These are phyloP conservation scores for Fissipunctia ypsillon DNA, from an alignment of 2,888 invertebrate species.

Conservation along the genomic window DNA sequence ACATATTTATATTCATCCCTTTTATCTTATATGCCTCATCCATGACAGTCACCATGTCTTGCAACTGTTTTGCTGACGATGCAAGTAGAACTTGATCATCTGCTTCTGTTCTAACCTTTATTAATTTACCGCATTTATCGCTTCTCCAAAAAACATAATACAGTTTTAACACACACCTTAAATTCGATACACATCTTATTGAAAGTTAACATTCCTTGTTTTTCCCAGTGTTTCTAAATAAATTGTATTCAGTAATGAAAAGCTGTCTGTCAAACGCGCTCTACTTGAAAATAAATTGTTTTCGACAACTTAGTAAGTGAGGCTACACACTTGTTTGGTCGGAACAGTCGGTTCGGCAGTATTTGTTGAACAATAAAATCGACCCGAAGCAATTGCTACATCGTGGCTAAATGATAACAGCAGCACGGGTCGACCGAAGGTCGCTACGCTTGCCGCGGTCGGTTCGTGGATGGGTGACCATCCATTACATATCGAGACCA, in stretches of 20 bases:
- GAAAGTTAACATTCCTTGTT: conserved; percentile 4
- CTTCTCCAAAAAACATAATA: background rate
- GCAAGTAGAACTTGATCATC: no score
- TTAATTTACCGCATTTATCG: background rate
- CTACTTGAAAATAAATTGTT: conserved; percentile 49
- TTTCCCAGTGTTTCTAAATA: conserved; percentile 33
- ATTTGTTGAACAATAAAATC: background rate
- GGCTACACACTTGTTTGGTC: background rate
- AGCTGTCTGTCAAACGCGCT: conserved; percentile 30
- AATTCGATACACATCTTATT: background rate
- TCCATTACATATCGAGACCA: no score
- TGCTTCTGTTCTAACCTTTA: no score
- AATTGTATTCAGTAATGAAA: conserved; percentile 57
- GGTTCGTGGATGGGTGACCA: no score
- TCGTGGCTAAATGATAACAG: no score
- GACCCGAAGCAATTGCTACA: background rate
- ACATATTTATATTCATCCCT: no score
- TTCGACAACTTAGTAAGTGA: conserved; percentile 11
- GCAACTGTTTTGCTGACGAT: no score
- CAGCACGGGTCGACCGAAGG: no score
- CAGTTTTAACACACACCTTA: background rate
- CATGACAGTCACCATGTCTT: no score
- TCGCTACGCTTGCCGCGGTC: no score
- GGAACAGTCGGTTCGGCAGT: background rate
- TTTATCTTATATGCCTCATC: no score